Conservation (phyloP, 2,888 invertebrate species). For the Agonopterix heracliana region DNA sequence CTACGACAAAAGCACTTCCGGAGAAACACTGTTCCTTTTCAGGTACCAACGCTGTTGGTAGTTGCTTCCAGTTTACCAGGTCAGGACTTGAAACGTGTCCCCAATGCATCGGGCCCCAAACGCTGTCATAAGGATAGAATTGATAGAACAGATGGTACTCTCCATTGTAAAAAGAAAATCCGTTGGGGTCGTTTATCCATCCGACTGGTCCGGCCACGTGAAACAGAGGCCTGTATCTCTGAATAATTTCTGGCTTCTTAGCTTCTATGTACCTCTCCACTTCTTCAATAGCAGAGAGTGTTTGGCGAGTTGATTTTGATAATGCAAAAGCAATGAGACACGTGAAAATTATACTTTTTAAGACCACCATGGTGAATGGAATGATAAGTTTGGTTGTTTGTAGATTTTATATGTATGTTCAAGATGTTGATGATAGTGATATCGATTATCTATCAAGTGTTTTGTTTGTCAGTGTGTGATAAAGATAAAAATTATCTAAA, state of each 20-base stretch:
- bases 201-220: conserved; percentile 63
- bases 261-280: conserved; percentile 51
- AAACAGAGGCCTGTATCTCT: conserved; percentile 50
- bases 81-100: conserved; percentile 66
- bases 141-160: conserved; percentile 74
- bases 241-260: conserved; percentile 46
- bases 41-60: conserved; percentile 66
- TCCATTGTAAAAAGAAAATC: conserved; percentile 67
- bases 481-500: too few relatives aligned
- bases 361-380: conserved; percentile 11
- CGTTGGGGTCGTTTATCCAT: conserved; percentile 78
- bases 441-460: conserved; percentile 15
- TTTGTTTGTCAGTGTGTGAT: conserved; percentile 11
- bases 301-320: conserved; percentile 23
- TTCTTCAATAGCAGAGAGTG: conserved; percentile 24
- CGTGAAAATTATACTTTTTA: conserved; percentile 16
- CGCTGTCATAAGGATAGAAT: conserved; percentile 62
- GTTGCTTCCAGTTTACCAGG: conserved; percentile 64
- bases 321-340: conserved; percentile 25
- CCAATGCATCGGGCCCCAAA: conserved; percentile 74
- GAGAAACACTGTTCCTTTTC: conserved; percentile 64
- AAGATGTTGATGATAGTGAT: background rate
- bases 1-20: conserved; percentile 59
- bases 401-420: background rate
- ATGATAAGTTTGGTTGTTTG: background rate